Evolutionary conservation across 2,113 vertebrate genomes (phyloP), one percentile per base, ranked within the genome.

Genomic region (Pycnonotus jocosus): DNA sequence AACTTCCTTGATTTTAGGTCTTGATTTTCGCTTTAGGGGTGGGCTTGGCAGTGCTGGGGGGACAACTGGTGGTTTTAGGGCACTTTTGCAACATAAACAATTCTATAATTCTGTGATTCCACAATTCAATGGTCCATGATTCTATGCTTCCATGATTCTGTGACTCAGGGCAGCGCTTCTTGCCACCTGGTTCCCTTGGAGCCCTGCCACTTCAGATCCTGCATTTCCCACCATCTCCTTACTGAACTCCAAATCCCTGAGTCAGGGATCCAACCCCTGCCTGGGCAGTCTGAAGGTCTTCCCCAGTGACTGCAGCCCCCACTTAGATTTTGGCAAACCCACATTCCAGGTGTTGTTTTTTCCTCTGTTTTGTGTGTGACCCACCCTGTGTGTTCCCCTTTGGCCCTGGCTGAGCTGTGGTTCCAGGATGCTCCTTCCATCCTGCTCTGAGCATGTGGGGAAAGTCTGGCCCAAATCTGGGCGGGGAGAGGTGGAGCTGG

Each of bases 351-450:
- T 6, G 6, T 24, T 57, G 35, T 47, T 33, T 62, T 51, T 19
- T 4, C 33, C 37, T 53, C 45, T 33, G 17, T 9, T 88, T 83
- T 3, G 3, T 15, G 2, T 9, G 24, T 4, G 7, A 68, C 25
- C 10, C 30, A 9, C 8, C 7, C 20, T 3, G 12, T 3, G 2
- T 2, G 0, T 60, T 24, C 58, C 38, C 40, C 12, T 6, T 4
- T 24, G 69, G 35, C 6, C 2, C 1, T 0, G 0, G 11, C 27
- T 60, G 53, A 80, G 64, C 18, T 3, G 27, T 35, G 33, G 2
- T 68, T 50, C 35, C 42, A 15, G 74, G 70, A 14, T 33, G 73
- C 20, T 78, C 42, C n/a, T 21, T 38, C 56, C 74, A 7, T 28
- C 38, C 61, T 27, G 30, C 25, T n/a, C 38, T 2, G 50, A 42